Evolutionary conservation across 1,140 invertebrate species (phyloP), one percentile per base, ranked within the genome.

Genomic region (Spodoptera litura): DNA sequence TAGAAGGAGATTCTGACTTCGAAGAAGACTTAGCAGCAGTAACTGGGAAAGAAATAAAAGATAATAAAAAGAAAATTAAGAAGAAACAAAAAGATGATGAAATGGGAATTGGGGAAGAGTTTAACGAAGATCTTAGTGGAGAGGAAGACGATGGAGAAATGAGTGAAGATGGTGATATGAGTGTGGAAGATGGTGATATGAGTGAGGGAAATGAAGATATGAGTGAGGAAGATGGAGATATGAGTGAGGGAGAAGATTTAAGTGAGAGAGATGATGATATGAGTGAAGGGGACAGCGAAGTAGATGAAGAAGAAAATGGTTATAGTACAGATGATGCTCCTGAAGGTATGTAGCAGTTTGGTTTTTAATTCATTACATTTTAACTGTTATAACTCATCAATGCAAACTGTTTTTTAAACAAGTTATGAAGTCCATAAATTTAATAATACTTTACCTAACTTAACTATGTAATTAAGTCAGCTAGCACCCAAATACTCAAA

Each of bases 1-100:
- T 93, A 55, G 95, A 96, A 83, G 93, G 92, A 11, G 96, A 96
- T 83, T 95, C 95, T 38, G 96, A 97, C 79, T 97, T 96, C 93
- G 96, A 97, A 83, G 95, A 96, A 83, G 96, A 97, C 90, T 91
- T 96, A 77, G 95, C 93, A 44, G 87, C 95, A 62, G 92, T 95
- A 6, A 95, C 90, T 49, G 95, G 94, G 10, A 94, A 94, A 87
- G 83, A 93, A 73, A 25, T 86, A 52, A 59, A 77, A 20, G 81
- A 83, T 56, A 84, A 83, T 56, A 84, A 91, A 84, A 88, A 88
- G 58, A 79, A 87, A 75, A 87, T 88, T 27, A 82, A 84, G 81
- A 83, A 84, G 68, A 74, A 66, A 80, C 52, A 75, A 82, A 79
- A 82, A 78, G 35, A 83, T 81, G 71, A 81, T 12, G 51, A 80